Base-by-base conservation (phyloP, 2,797 vertebrate species). In the Melanotaenia trifasciata region DNA sequence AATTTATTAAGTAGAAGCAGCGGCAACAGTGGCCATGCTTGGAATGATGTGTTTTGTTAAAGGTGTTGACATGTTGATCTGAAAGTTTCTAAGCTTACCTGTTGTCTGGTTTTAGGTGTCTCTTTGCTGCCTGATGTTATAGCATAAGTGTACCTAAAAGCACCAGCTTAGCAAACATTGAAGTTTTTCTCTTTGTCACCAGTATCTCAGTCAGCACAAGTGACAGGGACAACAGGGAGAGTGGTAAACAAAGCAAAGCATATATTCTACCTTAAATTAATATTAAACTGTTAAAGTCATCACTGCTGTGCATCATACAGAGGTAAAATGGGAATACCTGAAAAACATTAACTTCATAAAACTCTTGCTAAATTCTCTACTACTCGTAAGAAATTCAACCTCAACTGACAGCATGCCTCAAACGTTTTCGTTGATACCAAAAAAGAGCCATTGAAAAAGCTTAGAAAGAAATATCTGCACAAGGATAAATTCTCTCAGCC, bases 221-320 rank as follows among this genome's bases (percentile, higher is more conserved):
- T 90, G 83, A 89, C 54, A 77, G 74, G 72, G 80, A 87, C 88
- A 83, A 85, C 65, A 84, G 81, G 76, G 86, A 84, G 76, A 74
- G 75, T 72, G 76, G 90, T 74, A 89, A 86, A 91, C 83, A 92
- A 92, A 87, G 80, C 80, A 84, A 82, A 88, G 74, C 66, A 88
- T 87, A 91, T 85, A 84, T 69, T 86, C 70, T 70, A 85, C 74
- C 79, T 87, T 86, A 35, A 71, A 38, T 64, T 78, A 78, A 88
- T 56, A 83, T 79, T 77, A 86, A 91, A 92, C 85, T 83, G 85
- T 80, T 72, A 38, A 2, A 60, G 79, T 72, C 79, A 87, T 84
- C 85, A 69, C 73, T 61, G 58, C 76, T 43, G 62, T 75, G 74
- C 81, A 75, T 88, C 87, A 90, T 50, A 85, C 73, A 72, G 78